Base-by-base conservation (phyloP, 2,888 invertebrate species). In the Lamproptera curius region DNA sequence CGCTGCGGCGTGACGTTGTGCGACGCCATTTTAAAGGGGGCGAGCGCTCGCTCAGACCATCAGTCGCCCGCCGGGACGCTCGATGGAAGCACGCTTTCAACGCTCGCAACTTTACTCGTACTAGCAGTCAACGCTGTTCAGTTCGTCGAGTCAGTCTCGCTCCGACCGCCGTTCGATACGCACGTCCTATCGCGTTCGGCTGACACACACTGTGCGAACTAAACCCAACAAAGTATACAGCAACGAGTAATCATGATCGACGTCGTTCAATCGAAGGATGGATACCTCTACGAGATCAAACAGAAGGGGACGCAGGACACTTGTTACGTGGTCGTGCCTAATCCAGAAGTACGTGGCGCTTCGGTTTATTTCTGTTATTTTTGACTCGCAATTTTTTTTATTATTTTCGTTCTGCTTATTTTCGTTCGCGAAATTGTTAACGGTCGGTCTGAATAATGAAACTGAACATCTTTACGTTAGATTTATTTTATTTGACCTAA, bases 271-370 rank as follows among this genome's bases (percentile, higher is more conserved):
- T 76, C 80, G 56, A 72, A 76, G 63, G 81, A 87, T 81, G 90
- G 88, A 71, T 90, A 91, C 83, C 88, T 92, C 52, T 92, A 92
- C 76, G 92, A 92, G 74, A 89, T 92, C 73, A 89, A 90, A 76
- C 91, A 91, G 69, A 89, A 89, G 75, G 92, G 92, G 64, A 89
- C 90, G 60, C 89, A 86, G 60, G 89, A 91, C 58, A 90, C 91
- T 71, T 91, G 91, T 88, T 92, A 92, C 71, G 91, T 92, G 69
- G 91, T 91, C 88, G 91, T 92, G 73, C 91, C 91, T 65, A 88
- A 91, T 89, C 85, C 91, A 83, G 89, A 89, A 88, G 92, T 92
- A 90, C 72, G 86, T 84, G 16, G 46, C 60, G 56, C 58, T 61
- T 56, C 20, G 20, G 31, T 17, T 42, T 31, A 20, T 49, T 20